Conservation (phyloP, 2,888 invertebrate genomes). For the Sarcophaga variegata region DNA sequence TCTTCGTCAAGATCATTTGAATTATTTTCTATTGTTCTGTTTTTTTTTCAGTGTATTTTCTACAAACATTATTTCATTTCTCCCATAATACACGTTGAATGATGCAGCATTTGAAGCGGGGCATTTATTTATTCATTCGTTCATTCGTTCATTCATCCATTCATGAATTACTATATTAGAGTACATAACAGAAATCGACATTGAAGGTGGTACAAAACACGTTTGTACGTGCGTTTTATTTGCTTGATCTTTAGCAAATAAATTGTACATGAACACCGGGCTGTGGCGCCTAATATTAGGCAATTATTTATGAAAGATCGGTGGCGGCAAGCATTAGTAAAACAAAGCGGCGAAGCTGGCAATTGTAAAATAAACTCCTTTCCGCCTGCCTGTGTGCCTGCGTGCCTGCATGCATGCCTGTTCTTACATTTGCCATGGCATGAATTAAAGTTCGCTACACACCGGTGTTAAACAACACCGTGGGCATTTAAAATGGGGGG, state of each 20-base stretch:
- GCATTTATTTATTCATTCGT: background rate
- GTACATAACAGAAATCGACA: slow-evolving; percentile 14
- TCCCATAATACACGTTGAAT: background rate
- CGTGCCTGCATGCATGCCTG: background rate
- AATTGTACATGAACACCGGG: slow-evolving; percentile 41
- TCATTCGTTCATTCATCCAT: slow-evolving; percentile 13
- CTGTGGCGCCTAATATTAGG: slow-evolving; percentile 70
- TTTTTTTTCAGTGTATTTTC: slow-evolving; percentile 30
- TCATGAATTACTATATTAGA: slow-evolving; percentile 66
- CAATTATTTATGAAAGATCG: slow-evolving; percentile 67
- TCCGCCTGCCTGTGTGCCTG: too few relatives aligned
- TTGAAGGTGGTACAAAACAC: slow-evolving; percentile 64
- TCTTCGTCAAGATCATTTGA: too few relatives aligned
- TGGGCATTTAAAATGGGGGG: slow-evolving; percentile 11
- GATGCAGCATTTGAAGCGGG: slow-evolving; percentile 21
- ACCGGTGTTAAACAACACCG: slow-evolving; percentile 60
- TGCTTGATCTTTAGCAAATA: slow-evolving; percentile 65
- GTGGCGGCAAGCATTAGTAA: slow-evolving; percentile 51
- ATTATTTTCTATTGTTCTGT: too few relatives aligned
- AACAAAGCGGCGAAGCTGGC: background rate
- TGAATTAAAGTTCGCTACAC: slow-evolving; percentile 45
- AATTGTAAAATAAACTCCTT: background rate
- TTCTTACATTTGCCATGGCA: background rate
- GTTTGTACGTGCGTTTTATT: slow-evolving; percentile 69
- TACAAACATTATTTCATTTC: slow-evolving; percentile 12